phyloP scores from a whole-genome alignment of 2,888 invertebrate genomes.

The Apomyelois bistriatella region DNA sequence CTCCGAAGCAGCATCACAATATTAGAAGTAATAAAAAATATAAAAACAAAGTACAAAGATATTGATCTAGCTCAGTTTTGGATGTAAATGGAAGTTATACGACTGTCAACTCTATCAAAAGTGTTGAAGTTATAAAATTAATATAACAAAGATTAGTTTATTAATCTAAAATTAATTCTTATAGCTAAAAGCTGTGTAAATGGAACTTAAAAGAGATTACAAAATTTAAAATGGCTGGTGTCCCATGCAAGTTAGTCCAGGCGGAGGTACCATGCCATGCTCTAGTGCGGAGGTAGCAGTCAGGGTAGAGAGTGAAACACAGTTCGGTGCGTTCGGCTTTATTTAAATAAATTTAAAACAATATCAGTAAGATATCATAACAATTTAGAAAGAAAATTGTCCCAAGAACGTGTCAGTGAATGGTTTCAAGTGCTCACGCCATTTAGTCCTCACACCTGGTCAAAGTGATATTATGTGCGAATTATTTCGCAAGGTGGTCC shows the following conservation, averaged over 20 bases:
- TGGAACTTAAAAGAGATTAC: slow-evolving; percentile 27
- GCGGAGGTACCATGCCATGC: slow-evolving; percentile 68
- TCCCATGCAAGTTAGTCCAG: slow-evolving; percentile 65
- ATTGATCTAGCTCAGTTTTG: slow-evolving; percentile 26
- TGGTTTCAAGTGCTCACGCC: slow-evolving; percentile 57
- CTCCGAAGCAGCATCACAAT: slow-evolving; percentile 78
- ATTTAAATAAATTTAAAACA: slow-evolving; percentile 63
- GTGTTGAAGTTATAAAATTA: slow-evolving; percentile 18
- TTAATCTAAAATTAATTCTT: slow-evolving; percentile 26
- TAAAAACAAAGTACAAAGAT: slow-evolving; percentile 36
- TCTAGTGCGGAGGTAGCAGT: slow-evolving; percentile 62
- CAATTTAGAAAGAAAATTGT: slow-evolving; percentile 55
- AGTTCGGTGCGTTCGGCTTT: slow-evolving; percentile 75
- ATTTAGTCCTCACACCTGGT: slow-evolving; percentile 25
- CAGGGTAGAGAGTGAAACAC: slow-evolving; percentile 77
- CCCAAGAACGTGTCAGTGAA: slow-evolving; percentile 53
- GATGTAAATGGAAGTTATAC: slow-evolving; percentile 10
- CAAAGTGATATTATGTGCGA: slow-evolving; percentile 36
- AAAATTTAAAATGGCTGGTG: slow-evolving; percentile 29
- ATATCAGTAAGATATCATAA: slow-evolving; percentile 49
- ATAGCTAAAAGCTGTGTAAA: slow-evolving; percentile 33
- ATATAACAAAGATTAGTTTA: slow-evolving; percentile 9
- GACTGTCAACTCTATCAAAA: slow-evolving; percentile 16
- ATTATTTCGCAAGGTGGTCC: slow-evolving; percentile 46
- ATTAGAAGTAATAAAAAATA: slow-evolving; percentile 65